A percentile compares a stretch with the other conserved stretches of the same genome.
Evolutionary conservation across 1,140 invertebrate species (phyloP).

Genomic region (Drosophila jambulina): DNA sequence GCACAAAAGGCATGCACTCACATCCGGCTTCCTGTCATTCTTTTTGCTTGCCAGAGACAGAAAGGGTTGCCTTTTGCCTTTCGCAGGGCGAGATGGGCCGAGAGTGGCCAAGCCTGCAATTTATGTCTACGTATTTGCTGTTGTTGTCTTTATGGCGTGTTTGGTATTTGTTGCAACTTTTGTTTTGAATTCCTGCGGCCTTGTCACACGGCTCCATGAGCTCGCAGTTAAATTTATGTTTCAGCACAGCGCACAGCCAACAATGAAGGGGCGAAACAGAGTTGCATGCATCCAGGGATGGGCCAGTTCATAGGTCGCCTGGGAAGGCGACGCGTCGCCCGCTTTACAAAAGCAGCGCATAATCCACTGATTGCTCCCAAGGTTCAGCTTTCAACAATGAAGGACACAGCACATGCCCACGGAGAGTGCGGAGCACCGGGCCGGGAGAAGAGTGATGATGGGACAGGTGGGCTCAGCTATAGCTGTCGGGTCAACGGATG

Average conservation of each 20-base stretch:
- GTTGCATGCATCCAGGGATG: slow-evolving; percentile 47
- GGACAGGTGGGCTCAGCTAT: slow-evolving; percentile 27
- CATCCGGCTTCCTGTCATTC: slow-evolving; percentile 84
- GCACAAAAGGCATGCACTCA: slow-evolving; percentile 83
- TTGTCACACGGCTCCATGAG: slow-evolving; percentile 79
- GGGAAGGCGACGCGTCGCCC: slow-evolving; percentile 41
- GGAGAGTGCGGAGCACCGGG: not conserved
- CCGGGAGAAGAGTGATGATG: slow-evolving; percentile 11
- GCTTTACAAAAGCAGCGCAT: slow-evolving; percentile 68
- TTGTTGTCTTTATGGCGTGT: slow-evolving; percentile 80
- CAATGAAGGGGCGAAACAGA: slow-evolving; percentile 64
- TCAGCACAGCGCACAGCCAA: slow-evolving; percentile 57
- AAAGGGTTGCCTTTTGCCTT: slow-evolving; percentile 19
- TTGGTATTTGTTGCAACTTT: slow-evolving; percentile 83
- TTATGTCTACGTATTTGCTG: slow-evolving; percentile 70
- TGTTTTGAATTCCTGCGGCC: slow-evolving; percentile 83
- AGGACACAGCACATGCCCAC: slow-evolving; percentile 49
- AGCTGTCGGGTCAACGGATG: slow-evolving; percentile 56
- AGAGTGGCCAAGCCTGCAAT: slow-evolving; percentile 54
- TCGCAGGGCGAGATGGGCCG: slow-evolving; percentile 6
- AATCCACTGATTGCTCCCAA: slow-evolving; percentile 82
- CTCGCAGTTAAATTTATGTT: slow-evolving; percentile 79
- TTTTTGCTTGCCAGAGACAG: slow-evolving; percentile 64
- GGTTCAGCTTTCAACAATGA: slow-evolving; percentile 79
- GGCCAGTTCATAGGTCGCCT: slow-evolving; percentile 40